Base-by-base conservation (phyloP, 2,113 vertebrate genomes). In the Azemiops feae region DNA sequence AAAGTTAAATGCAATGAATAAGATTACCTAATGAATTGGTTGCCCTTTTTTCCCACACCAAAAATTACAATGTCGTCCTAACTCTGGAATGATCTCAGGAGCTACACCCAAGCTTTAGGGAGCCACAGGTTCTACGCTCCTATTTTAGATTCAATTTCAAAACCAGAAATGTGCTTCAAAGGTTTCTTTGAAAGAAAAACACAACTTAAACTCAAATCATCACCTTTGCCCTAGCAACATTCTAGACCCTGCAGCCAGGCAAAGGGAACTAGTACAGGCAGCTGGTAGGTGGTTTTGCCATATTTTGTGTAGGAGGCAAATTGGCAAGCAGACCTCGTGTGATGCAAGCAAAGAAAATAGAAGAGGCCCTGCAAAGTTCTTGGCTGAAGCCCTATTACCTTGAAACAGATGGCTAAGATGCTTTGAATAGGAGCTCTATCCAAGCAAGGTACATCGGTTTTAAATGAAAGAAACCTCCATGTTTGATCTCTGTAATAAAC, bases 221-320 rank as follows among this genome's bases (percentile, higher is more conserved):
- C 47, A 50, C 45, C 88, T 93, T 90, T 90, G 57, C 85, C 92
- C 89, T 34, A 90, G 45, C 64, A 43, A 58, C 18, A 89, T 34
- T 57, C 39, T 89, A 23, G 4, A 85, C 53, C 74, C 88, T 90
- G 92, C 45, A 90, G 74, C 54, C 23, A 93, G 43, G 47, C 45
- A 53, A 34, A 60, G 12, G 43, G 30, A 60, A 52, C 81, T n/a
- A 93, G 55, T 90, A 34, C 23, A 85, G 74, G 12, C 92, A 93
- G 14, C n/a, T 58, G 20, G 22, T 90, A 89, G 54, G 52, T 89
- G 23, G 1, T 43, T 34, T 81, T 55, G 58, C 58, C 23, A 45
- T 47, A 39, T 50, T 50, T 50, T 50, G 47, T 50, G 8, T 50
- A 50, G 47, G 47, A 50, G 47, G 74, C 39, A 57, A n/a, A 55